phyloP scores from a whole-genome alignment of 2,113 vertebrate species.

The Grus americana region DNA sequence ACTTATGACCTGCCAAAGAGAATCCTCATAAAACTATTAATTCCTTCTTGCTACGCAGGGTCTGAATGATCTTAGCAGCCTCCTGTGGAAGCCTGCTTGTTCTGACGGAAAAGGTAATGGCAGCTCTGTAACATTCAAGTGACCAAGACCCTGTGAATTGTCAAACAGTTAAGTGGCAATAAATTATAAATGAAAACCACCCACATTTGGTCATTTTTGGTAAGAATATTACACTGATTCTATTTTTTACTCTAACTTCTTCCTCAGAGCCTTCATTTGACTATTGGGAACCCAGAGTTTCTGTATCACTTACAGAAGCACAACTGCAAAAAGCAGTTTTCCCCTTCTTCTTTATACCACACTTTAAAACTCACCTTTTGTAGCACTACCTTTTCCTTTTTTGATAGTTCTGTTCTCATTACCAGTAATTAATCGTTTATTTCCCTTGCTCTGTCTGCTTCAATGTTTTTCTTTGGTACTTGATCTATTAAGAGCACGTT shows the following conservation, averaged over 20 bases:
- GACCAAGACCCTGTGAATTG: not conserved
- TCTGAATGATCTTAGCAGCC: not conserved
- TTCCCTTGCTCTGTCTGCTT: not conserved
- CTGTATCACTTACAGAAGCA: not conserved
- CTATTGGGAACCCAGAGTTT: not conserved
- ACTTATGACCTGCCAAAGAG: not conserved
- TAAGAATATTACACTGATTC: not conserved
- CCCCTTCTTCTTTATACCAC: not conserved
- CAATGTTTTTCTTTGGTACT: not conserved
- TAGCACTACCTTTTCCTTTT: not conserved
- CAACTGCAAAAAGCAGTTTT: not conserved
- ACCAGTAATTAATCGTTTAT: not conserved
- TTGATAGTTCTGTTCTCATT: not conserved
- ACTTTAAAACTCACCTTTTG: not conserved
- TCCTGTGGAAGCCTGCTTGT: not conserved
- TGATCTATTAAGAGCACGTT: not conserved
- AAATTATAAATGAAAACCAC: not conserved
- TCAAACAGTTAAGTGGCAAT: not conserved
- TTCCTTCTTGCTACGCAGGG: not conserved
- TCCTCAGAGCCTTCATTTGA: rapidly evolving
- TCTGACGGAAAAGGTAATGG: not conserved
- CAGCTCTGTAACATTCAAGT: not conserved
- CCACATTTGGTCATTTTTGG: not conserved
- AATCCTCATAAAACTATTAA: not conserved
- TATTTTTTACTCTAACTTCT: not conserved